Base-by-base conservation (phyloP, 2,888 invertebrate species). In the Limnephilus lunatus region DNA sequence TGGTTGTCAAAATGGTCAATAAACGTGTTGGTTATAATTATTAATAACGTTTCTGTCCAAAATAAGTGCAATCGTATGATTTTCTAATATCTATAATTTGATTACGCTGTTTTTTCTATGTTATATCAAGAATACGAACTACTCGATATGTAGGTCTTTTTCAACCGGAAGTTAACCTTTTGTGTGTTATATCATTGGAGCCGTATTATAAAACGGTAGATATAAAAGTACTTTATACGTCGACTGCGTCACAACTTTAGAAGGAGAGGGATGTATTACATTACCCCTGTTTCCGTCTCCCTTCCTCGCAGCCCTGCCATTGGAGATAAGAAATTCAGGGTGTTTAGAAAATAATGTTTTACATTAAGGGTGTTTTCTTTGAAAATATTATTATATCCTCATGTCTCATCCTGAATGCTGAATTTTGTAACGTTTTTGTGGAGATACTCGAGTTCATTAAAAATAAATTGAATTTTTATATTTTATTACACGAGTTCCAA, bases 261-360 rank as follows among this genome's bases (percentile, higher is more conserved):
- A 39, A 9, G 30, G 85, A 85, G 39, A 15, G 44, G 44, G 85
- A 85, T 39, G 85, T n/a, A 85, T 83, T 39, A 35, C 39, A 85
- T 85, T 44, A 39, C 85, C 39, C 44, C 35, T 68, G 7, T 68
- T 68, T 5, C 35, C 85, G 2, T 85, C 85, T 44, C 85, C n/a
- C 85, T 85, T 44, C n/a, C 85, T 35, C 85, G 85, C 85, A 39
- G 85, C 25, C 15, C 85, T 85, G 85, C 35, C 39, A 85, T 85
- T 85, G 39, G 25, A 85, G 85, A 85, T 85, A 85, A 85, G 85
- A 85, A 39, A 85, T 39, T 85, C 39, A 39, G 85, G 44, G 85
- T n/a, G 85, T 85, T 85, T n/a, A 39, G 39, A 39, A 85, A 35
- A 85, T 85, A 44, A 85, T 85, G 85, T 39, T 39, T 85, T 39